Conservation (phyloP, 2,113 vertebrate species). For the Aspidoscelis tigris region DNA sequence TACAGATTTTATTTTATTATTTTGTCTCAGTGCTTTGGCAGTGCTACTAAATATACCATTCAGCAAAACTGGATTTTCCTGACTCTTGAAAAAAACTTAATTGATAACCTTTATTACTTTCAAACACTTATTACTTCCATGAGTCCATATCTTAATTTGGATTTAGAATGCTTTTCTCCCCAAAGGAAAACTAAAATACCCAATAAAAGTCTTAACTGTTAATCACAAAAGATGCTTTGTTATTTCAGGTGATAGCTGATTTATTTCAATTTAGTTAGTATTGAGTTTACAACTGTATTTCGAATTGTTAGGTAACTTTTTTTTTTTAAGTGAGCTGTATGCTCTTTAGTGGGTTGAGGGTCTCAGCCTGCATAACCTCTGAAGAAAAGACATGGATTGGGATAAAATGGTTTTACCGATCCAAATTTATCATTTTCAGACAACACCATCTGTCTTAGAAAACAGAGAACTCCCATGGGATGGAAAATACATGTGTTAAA, state of each 20-base stretch:
- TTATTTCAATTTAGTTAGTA: slow-evolving; percentile 2
- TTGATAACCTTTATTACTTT: background rate
- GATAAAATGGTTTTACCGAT: background rate
- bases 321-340: background rate
- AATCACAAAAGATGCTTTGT: background rate
- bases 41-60: background rate
- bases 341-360: background rate
- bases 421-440: background rate
- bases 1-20: background rate
- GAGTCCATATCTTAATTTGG: background rate
- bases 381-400: background rate
- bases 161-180: background rate
- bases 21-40: background rate
- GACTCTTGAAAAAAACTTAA: background rate
- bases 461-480: background rate
- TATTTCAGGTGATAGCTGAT: background rate
- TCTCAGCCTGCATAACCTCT: background rate
- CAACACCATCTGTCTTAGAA: background rate
- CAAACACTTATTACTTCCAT: background rate
- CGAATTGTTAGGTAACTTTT: background rate
- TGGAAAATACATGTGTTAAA: background rate
- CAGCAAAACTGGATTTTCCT: background rate
- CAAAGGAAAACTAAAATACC: background rate
- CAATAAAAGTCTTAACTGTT: background rate
- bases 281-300: background rate